phyloP scores from a whole-genome alignment of 2,888 invertebrate genomes.

The Petrophora chlorosata region DNA sequence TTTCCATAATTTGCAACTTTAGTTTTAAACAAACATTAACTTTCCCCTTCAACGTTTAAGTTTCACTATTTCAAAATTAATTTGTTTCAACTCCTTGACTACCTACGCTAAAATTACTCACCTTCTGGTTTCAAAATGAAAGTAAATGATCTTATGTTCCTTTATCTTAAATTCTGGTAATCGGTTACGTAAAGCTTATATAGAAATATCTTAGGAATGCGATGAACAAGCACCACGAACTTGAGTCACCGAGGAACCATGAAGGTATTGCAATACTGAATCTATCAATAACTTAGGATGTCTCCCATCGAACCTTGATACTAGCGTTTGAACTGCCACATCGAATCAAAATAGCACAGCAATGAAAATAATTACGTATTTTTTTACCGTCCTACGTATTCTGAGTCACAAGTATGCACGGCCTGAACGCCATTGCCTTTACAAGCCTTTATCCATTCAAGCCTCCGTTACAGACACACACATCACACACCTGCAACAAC shows the following conservation, averaged over 20 bases:
- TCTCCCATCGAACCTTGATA: conserved; percentile 40
- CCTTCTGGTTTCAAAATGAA: conserved; percentile 1
- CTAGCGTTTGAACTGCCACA: conserved; percentile 26
- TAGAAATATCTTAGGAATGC: conserved; percentile 25
- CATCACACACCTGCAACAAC: conserved; percentile 35
- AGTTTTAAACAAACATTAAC: conserved; percentile 3
- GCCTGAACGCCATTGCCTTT: conserved; percentile 37
- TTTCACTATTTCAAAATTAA: conserved; percentile 17
- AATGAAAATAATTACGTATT: conserved; percentile 50
- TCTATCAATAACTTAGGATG: conserved; percentile 19
- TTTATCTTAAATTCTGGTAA: not conserved
- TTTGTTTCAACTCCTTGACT: conserved; percentile 9
- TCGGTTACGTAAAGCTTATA: conserved; percentile 12
- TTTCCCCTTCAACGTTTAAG: conserved; percentile 20
- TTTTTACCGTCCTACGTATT: conserved; percentile 55
- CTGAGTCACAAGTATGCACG: conserved; percentile 55
- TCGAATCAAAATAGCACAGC: conserved; percentile 31
- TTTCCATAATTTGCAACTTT: conserved; percentile 5
- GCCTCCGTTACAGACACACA: conserved; percentile 54
- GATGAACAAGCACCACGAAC: conserved; percentile 29
- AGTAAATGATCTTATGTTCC: not conserved
- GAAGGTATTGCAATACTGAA: conserved; percentile 27
- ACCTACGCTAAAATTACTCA: conserved; percentile 9
- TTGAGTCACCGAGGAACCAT: conserved; percentile 32
- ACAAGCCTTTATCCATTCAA: conserved; percentile 62